phyloP scores from a whole-genome alignment of 2,797 vertebrate species.

The Myotis pilosus region DNA sequence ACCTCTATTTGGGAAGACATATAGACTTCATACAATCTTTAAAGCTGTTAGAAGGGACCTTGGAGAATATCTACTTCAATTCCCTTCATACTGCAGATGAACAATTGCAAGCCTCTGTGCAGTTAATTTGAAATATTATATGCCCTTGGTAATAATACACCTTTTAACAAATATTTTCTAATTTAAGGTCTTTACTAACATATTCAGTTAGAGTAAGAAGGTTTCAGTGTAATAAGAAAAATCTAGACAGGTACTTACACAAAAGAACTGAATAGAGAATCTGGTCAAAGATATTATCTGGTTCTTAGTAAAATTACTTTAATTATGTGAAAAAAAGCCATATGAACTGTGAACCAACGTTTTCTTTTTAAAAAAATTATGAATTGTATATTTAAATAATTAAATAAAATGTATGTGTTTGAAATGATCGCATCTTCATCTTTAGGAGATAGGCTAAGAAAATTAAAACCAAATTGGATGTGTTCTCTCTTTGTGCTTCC shows the following conservation, averaged over 20 bases:
- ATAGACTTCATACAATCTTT: not conserved
- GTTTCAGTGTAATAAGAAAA: not conserved
- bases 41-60: not conserved
- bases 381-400: not conserved
- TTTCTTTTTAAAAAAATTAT: constrained; percentile 37
- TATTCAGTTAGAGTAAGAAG: not conserved
- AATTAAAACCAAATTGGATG: not conserved
- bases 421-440: not conserved
- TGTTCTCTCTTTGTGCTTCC: not conserved
- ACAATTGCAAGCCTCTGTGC: not conserved
- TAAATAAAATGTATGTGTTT: constrained; percentile 13
- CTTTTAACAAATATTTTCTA: constrained; percentile 47
- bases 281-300: not conserved
- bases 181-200: not conserved
- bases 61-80: not conserved
- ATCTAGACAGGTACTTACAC: not conserved
- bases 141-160: not conserved
- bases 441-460: not conserved
- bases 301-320: constrained; percentile 27
- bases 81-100: not conserved
- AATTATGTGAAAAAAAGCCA: not conserved
- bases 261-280: not conserved
- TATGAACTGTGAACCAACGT: not conserved
- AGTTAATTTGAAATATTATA: constrained; percentile 15
- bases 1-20: not conserved